These are phyloP conservation scores for Kryptolebias marmoratus DNA, from an alignment of 2,113 vertebrate genomes.

Conservation along the genomic window DNA sequence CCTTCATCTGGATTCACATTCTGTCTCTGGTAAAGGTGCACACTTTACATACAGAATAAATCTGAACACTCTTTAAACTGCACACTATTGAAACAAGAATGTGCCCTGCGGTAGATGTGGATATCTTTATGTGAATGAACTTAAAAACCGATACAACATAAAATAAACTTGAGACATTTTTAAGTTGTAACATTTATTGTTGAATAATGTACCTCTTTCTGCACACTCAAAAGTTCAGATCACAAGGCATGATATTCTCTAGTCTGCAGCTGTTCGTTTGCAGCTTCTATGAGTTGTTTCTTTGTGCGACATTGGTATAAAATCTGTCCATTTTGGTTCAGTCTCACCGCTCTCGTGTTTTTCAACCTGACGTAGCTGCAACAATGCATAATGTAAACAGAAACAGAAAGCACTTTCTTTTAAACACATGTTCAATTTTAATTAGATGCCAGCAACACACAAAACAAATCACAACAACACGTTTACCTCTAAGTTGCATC, in stretches of 20 bases:
- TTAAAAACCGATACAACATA: too few species aligned
- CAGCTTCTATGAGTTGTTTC: background rate
- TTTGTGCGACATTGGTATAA: background rate
- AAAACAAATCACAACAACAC: background rate
- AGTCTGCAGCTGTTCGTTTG: background rate
- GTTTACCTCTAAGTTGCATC: background rate
- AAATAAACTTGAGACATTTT: too few species aligned
- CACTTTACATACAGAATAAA: slow-evolving; percentile 1
- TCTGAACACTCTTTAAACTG: background rate
- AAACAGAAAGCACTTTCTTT: background rate
- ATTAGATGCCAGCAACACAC: background rate
- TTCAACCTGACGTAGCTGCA: background rate
- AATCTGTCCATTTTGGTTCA: background rate
- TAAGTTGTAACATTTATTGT: background rate
- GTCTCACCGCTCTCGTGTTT: background rate
- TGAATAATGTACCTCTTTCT: background rate
- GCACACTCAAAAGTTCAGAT: background rate
- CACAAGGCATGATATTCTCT: too few species aligned
- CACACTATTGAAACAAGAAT: too few species aligned
- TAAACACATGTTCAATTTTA: background rate
- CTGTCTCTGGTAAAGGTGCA: background rate
- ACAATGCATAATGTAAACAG: background rate
- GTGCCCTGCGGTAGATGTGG: too few species aligned
- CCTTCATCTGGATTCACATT: slow-evolving; percentile 26
- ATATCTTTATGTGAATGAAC: too few species aligned